phyloP scores from a whole-genome alignment of 1,140 invertebrate species.

The Cephus cinctus region DNA sequence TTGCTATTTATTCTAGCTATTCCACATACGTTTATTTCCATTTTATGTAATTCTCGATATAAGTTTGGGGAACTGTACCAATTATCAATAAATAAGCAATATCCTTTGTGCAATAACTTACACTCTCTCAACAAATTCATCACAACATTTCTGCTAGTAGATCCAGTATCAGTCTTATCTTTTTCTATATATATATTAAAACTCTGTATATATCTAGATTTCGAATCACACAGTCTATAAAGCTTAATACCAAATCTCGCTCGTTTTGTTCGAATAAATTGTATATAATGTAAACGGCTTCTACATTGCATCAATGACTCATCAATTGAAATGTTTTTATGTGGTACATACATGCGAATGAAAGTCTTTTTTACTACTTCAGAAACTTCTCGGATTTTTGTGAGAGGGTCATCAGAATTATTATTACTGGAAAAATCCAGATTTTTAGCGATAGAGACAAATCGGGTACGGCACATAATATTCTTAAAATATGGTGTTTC shows the following conservation, averaged over 20 bases:
- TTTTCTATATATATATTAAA: slow-evolving; percentile 17
- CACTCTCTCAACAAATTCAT: slow-evolving; percentile 13
- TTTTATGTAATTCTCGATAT: slow-evolving; percentile 11
- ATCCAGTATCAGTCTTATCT: slow-evolving; percentile 14
- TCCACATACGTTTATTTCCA: slow-evolving; percentile 14
- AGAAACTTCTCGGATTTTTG: slow-evolving; percentile 2
- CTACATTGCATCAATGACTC: slow-evolving; percentile 16
- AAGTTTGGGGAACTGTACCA: slow-evolving; percentile 11
- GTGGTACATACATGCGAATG: slow-evolving; percentile 6
- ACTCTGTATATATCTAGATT: slow-evolving; percentile 10
- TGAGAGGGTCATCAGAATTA: slow-evolving; percentile 7
- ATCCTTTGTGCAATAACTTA: slow-evolving; percentile 5
- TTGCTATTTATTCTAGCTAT: slow-evolving; percentile 14
- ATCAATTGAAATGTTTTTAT: slow-evolving; percentile 13
- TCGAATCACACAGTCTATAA: slow-evolving; percentile 18
- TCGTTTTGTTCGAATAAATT: slow-evolving; percentile 13
- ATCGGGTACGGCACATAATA: slow-evolving; percentile 10
- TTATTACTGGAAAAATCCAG: slow-evolving; percentile 10
- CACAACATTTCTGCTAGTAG: slow-evolving; percentile 7
- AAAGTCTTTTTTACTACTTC: slow-evolving; percentile 8
- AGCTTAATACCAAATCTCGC: slow-evolving; percentile 17
- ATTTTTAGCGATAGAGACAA: slow-evolving; percentile 1
- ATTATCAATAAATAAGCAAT: slow-evolving; percentile 14
- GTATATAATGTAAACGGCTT: slow-evolving; percentile 13
- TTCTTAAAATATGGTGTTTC: slow-evolving; percentile 20